Base-by-base conservation (phyloP, 2,797 vertebrate species). In the Carduelis carduelis region DNA sequence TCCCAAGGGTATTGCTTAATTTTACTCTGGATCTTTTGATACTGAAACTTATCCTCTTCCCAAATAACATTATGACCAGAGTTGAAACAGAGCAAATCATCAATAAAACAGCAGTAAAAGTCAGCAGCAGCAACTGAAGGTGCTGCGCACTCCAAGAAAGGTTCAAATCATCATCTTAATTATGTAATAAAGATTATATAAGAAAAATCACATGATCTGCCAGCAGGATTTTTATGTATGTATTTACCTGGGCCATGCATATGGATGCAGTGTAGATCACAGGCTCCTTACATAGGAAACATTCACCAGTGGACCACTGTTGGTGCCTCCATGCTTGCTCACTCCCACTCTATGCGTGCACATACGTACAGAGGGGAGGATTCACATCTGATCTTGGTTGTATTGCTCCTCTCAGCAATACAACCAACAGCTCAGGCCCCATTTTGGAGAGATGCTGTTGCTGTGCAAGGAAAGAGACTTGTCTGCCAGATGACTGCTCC, bases 281-380 rank as follows among this genome's bases (percentile, higher is more conserved):
- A 55, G 30, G 18, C 15, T 60, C 64, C 50, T 60, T 60, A 63
- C 14, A 34, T 4, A 74, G 1, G 39, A 81, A 83, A 50, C 37
- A n/a, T 17, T 59, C 37, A 66, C n/a, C 39, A 50, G 49, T 30
- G 70, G 88, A 59, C 28, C 34, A 44, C 50, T 59, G 49, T 27
- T 60, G 43, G 50, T 77, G 39, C 39, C 46, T 49, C 87, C 37
- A 26, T 57, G 49, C 57, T 69, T 55, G n/a, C 44, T 87, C 71
- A 87, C 35, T 76, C 32, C 34, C 35, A 17, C 8, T 0, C 0
- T 30, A 9, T 0, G 0, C 13, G 55, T 34, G 28, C 11, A 72
- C 14, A 55, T 11, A 77, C 17, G 64, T 12, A 61, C 5, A 74
- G 4, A 61, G 22, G 12, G 10, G 24, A 90, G 55, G 47, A 75